phyloP scores from a whole-genome alignment of 2,888 invertebrate species.

The Cheilosia vernalis region DNA sequence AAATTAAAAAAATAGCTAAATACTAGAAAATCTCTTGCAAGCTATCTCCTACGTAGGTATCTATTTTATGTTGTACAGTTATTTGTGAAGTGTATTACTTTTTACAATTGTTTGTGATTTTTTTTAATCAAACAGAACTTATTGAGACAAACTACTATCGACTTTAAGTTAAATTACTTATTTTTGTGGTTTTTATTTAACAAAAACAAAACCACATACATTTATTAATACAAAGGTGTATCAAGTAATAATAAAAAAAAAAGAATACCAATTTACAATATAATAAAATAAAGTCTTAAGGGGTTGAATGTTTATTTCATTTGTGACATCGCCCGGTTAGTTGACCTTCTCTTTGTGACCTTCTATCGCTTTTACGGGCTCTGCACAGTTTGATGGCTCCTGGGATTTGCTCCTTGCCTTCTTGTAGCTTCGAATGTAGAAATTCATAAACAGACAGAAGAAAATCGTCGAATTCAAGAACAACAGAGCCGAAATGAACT shows the following conservation, averaged over 20 bases:
- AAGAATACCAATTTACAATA: slow-evolving; percentile 41
- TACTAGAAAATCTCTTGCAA: slow-evolving; percentile 53
- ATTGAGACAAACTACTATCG: slow-evolving; percentile 36
- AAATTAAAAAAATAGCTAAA: slow-evolving; percentile 8
- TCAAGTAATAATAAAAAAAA: neutral
- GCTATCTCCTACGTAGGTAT: slow-evolving; percentile 38
- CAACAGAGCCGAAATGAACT: slow-evolving; percentile 89
- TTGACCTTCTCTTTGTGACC: slow-evolving; percentile 55
- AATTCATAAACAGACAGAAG: slow-evolving; percentile 95
- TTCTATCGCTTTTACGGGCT: slow-evolving; percentile 42
- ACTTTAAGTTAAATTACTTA: slow-evolving; percentile 22
- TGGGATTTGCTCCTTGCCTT: slow-evolving; percentile 77
- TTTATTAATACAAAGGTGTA: slow-evolving; percentile 12
- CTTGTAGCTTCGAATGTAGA: slow-evolving; percentile 93
- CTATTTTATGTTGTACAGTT: slow-evolving; percentile 44
- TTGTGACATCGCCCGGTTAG: slow-evolving; percentile 29
- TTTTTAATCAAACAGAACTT: neutral
- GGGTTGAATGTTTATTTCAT: slow-evolving; percentile 33
- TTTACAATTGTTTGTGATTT: neutral
- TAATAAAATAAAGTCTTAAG: slow-evolving; percentile 57
- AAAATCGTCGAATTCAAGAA: slow-evolving; percentile 93
- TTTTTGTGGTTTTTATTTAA: slow-evolving; percentile 2
- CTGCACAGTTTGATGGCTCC: slow-evolving; percentile 37
- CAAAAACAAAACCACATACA: slow-evolving; percentile 4
- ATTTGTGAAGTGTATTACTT: slow-evolving; percentile 11